Percentiles rank a stretch among this genome's conserved stretches.
Conservation (phyloP, 2,113 vertebrate genomes). For the Canis aureus region DNA sequence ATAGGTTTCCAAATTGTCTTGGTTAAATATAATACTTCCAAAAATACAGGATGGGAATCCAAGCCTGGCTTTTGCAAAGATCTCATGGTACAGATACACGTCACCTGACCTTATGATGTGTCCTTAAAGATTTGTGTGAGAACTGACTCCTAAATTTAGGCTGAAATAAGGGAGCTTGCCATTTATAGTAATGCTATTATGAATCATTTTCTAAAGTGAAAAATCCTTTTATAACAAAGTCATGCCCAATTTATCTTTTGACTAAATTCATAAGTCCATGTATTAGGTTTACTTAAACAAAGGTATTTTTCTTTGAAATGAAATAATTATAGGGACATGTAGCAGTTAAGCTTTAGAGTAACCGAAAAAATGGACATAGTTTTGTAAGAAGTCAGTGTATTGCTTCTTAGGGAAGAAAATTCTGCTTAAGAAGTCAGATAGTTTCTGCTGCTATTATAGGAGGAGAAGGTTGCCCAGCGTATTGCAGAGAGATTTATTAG, state of each 20-base stretch:
- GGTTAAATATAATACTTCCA: conserved; percentile 34
- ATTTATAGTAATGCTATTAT: conserved; percentile 66
- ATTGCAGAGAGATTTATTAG: conserved; percentile 45
- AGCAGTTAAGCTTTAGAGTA: conserved; percentile 35
- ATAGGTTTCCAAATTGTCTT: conserved; percentile 14
- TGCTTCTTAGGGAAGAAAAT: conserved; percentile 53
- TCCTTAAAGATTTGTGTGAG: conserved; percentile 67
- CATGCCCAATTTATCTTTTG: conserved; percentile 69
- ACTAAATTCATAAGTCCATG: conserved; percentile 62
- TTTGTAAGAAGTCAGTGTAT: conserved; percentile 57
- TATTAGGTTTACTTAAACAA: conserved; percentile 69
- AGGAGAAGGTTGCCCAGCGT: neutral
- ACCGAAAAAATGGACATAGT: neutral
- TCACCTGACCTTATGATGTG: conserved; percentile 53
- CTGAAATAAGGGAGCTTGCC: conserved; percentile 58
- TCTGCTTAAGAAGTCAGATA: conserved; percentile 48
- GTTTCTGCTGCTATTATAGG: neutral
- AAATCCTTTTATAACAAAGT: conserved; percentile 65
- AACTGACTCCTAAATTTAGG: conserved; percentile 67
- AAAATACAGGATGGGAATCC: conserved; percentile 6
- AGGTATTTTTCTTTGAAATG: conserved; percentile 71
- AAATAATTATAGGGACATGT: conserved; percentile 46
- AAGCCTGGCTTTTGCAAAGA: conserved; percentile 49
- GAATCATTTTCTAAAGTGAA: conserved; percentile 73
- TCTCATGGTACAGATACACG: neutral